Evolutionary conservation across 2,888 invertebrate species (phyloP), one percentile per base, ranked within the genome.

Genomic region (Tiphia femorata): DNA sequence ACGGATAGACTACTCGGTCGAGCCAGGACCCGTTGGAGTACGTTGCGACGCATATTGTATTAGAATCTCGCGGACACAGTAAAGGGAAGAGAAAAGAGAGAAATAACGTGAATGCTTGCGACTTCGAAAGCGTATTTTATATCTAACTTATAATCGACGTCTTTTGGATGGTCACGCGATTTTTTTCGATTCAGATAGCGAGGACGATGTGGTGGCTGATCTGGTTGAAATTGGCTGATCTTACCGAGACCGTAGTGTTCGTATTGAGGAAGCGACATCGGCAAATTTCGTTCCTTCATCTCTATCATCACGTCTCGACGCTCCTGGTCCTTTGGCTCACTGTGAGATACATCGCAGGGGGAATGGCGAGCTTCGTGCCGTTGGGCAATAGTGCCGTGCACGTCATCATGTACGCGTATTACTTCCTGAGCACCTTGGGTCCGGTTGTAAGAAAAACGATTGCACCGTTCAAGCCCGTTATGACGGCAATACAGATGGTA

Each of bases 331-430:
- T 86, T 0, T 91, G 89, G 87, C 47, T 86, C 4, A 14, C 21
- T 7, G 12, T 47, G 1, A 90, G 88, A 82, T 89, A 86, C 72
- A 81, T 88, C 56, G 86, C 85, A 88, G 91, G 90, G 67, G 89
- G 88, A 27, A 87, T 89, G 79, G 82, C 87, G 0, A 85, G 88
- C 0, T 88, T 90, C 73, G 84, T 88, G 0, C 83, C 89, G 0
- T 80, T 90, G 76, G 59, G 92, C 30, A 92, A 92, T 78, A 87
- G 86, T 43, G 78, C 84, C 0, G 87, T 92, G 0, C 92, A 92
- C 69, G 86, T 91, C 0, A 76, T 92, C 4, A 92, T 92, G 92
- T 92, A 92, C 76, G 84, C 86, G 1, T 92, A 92, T 80, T 92
- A 92, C 75, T 84, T 90, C 5, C 72, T 79, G 8, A 83, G 89